Evolutionary conservation across 2,888 invertebrate genomes (phyloP).

Genomic region (Chalcosyrphus nemorum): DNA sequence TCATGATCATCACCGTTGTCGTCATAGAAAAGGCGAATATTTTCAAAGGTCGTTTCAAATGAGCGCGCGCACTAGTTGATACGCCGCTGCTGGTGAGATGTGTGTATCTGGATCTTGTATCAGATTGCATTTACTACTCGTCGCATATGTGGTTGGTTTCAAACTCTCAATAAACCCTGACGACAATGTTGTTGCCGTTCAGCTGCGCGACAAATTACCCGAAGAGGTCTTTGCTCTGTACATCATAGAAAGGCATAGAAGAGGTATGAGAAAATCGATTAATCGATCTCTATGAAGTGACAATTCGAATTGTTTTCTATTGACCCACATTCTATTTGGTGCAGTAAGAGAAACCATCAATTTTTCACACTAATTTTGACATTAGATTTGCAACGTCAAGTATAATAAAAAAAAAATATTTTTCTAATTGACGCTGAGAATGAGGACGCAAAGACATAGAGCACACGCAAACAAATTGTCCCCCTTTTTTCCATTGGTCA

Average conservation of each 20-base stretch:
- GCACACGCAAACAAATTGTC: conserved; percentile 19
- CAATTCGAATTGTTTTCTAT: conserved; percentile 65
- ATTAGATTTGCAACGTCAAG: conserved; percentile 25
- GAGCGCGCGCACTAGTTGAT: conserved; percentile 59
- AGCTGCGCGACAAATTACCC: conserved; percentile 66
- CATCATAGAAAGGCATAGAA: conserved; percentile 27
- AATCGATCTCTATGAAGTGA: conserved; percentile 63
- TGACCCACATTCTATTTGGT: conserved; percentile 58
- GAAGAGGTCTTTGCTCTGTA: conserved; percentile 68
- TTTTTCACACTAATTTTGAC: conserved; percentile 42
- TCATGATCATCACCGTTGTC: background rate
- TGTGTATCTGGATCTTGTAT: conserved; percentile 58
- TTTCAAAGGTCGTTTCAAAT: conserved; percentile 75
- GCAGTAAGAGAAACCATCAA: conserved; percentile 25
- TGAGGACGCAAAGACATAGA: background rate
- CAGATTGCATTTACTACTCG: conserved; percentile 33
- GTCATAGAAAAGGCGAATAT: conserved; percentile 71
- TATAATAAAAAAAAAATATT: background rate
- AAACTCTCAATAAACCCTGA: conserved; percentile 63
- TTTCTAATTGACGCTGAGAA: conserved; percentile 16
- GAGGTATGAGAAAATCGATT: conserved; percentile 67
- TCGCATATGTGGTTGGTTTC: conserved; percentile 39
- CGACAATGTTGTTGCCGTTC: conserved; percentile 46
- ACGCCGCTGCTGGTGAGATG: conserved; percentile 19
- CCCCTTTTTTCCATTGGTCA: conserved; percentile 6